Base-by-base conservation (phyloP, 2,797 vertebrate species). In the Potorous gilbertii region DNA sequence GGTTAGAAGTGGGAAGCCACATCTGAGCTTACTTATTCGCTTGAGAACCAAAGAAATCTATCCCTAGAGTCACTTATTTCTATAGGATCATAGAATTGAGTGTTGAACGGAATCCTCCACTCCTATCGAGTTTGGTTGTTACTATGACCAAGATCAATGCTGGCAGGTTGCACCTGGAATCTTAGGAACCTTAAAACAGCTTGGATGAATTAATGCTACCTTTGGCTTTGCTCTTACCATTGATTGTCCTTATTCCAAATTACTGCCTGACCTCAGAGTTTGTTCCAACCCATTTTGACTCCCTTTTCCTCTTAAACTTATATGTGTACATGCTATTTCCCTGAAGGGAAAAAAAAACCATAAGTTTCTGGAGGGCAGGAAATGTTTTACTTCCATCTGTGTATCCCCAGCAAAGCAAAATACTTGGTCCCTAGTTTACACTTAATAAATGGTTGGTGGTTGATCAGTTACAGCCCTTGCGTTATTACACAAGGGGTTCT, bases 131-230 rank as follows among this genome's bases (percentile, higher is more conserved):
- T 81, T 40, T 46, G 18, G 24, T 5, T 24, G 24, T n/a, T 40
- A 8, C 66, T 81, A 24, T 81, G 40, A 46, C 18, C 34, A 46
- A 40, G 18, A 46, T 81, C n/a, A 81, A 14, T 55, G 0, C 21
- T 59, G 31, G 31, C 87, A 90, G 50, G 16, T 52, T 16, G 6
- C 57, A 50, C 34, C 56, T 91, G 66, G 40, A 62, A 2, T 40
- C 59, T 92, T 56, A 29, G 34, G 21, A 1, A n/a, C n/a, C 13
- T 0, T 0, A 0, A 2, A 10, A 81, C 0, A 27, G 6, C 46
- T 31, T 81, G 89, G 52, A n/a, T 28, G 50, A 34, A 27, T 34
- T 40, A 0, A n/a, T 92, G 1, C 62, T 1, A 34, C 29, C 56
- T 46, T 29, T 54, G 93, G 28, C 0, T 91, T 54, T 90, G 27